Evolutionary conservation across 2,888 invertebrate genomes (phyloP), one percentile per base, ranked within the genome.

Genomic region (Torymus auratus): DNA sequence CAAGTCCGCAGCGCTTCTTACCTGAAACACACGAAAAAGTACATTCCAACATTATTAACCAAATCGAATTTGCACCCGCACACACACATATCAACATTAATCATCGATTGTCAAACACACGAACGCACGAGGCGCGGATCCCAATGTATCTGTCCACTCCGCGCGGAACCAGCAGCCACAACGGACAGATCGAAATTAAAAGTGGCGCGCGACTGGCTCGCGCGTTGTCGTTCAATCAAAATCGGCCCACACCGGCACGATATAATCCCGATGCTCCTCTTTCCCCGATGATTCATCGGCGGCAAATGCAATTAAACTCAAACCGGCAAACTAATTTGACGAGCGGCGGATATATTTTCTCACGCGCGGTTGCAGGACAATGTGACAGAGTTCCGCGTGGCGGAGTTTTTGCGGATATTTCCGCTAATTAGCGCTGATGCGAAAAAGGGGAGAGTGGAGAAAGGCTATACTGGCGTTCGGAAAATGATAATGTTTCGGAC

Each of bases 351-450:
- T 28, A 69, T 56, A 56, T 69, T 69, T 28, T 28, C 23, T 69
- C 10, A 13, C 23, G 5, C 61, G 23, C 12, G 10, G 20, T 61
- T 11, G 64, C 10, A n/a, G 64, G 56, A 28, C 12, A 69, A 28
- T 69, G 7, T 56, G 20, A 69, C 56, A n/a, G n/a, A n/a, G n/a
- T n/a, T n/a, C n/a, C 15, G 5, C 52, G 12, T 20, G 52, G 11
- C 20, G n/a, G 55, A 15, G 0, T 52, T 68, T 68, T 75, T 75
- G 14, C 41, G 5, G 50, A 60, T 78, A 72, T 78, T 78, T 72
- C 28, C 61, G 15, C 28, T 79, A 79, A 79, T 79, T 79, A 79
- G 64, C 28, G 28, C 28, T 28, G 5, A 1, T 20, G 20, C n/a
- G n/a, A n/a, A n/a, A n/a, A n/a, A 20, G 20, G 20, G 20, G 20